phyloP scores from a whole-genome alignment of 2,888 invertebrate genomes.

The Orchestes rusci region DNA sequence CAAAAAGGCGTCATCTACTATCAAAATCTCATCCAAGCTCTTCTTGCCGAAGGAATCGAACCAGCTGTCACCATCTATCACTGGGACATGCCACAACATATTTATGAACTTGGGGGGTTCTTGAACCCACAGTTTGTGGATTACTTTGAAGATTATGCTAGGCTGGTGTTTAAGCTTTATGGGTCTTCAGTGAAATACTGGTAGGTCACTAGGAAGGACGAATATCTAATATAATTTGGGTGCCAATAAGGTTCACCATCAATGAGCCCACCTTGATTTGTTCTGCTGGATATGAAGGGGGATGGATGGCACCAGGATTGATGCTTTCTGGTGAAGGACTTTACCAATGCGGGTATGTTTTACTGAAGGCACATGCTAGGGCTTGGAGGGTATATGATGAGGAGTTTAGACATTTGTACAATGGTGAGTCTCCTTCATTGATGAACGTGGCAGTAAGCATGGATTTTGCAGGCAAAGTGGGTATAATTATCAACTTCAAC shows the following conservation, averaged over 20 bases:
- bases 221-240: too few species aligned
- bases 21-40: constrained; percentile 19
- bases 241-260: too few species aligned
- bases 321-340: constrained; percentile 9
- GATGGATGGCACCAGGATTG: constrained; percentile 12
- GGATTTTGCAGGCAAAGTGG: too few species aligned
- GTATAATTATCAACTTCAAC: too few species aligned
- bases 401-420: constrained; percentile 40
- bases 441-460: too few species aligned
- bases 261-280: constrained; percentile 22
- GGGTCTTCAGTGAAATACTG: constrained; percentile 31
- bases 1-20: not conserved
- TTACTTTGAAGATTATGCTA: constrained; percentile 29
- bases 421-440: too few species aligned
- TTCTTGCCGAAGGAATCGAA: constrained; percentile 48
- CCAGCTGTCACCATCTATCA: constrained; percentile 50
- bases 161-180: constrained; percentile 27
- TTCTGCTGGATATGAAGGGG: not conserved
- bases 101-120: constrained; percentile 37
- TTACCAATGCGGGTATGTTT: constrained; percentile 59
- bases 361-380: constrained; percentile 60
- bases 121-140: constrained; percentile 25
- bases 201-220: too few species aligned
- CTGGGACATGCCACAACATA: constrained; percentile 50
- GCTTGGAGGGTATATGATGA: constrained; percentile 57